A percentile compares a stretch with the other conserved stretches of the same genome.
phyloP scores from a whole-genome alignment of 2,888 invertebrate species.

The Ormyrus rosae region DNA sequence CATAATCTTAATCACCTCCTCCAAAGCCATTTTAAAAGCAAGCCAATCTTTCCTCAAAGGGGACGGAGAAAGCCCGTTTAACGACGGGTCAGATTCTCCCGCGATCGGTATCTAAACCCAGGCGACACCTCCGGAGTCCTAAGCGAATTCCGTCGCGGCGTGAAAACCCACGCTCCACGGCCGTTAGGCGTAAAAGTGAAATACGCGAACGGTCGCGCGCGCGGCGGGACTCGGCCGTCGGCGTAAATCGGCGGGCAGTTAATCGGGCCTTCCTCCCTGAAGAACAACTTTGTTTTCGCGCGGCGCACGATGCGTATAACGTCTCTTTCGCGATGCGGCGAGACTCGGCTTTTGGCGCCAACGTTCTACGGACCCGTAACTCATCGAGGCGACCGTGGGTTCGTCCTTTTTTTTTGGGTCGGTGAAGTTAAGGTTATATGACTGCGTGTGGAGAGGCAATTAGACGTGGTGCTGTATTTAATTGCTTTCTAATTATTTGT shows the following conservation, averaged over 20 bases:
- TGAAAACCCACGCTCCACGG: not conserved
- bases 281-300: slow-evolving; percentile 40
- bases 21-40: too few relatives aligned
- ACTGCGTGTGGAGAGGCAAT: not conserved
- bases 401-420: not conserved
- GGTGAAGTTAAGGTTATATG: too few relatives aligned
- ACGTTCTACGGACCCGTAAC: slow-evolving; percentile 1
- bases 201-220: not conserved
- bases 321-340: not conserved
- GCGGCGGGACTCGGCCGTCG: too few relatives aligned
- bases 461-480: too few relatives aligned
- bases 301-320: slow-evolving; percentile 9
- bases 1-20: too few relatives aligned
- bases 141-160: not conserved
- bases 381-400: not conserved
- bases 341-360: not conserved
- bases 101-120: not conserved
- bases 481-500: too few relatives aligned
- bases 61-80: too few relatives aligned
- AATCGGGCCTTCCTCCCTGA: slow-evolving; percentile 4
- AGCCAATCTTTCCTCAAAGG: too few relatives aligned
- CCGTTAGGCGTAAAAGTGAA: not conserved
- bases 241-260: not conserved
- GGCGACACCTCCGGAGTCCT: slow-evolving; percentile 17
- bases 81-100: not conserved